Base-by-base conservation (phyloP, 2,113 vertebrate genomes). In the Lutjanus erythropterus region DNA sequence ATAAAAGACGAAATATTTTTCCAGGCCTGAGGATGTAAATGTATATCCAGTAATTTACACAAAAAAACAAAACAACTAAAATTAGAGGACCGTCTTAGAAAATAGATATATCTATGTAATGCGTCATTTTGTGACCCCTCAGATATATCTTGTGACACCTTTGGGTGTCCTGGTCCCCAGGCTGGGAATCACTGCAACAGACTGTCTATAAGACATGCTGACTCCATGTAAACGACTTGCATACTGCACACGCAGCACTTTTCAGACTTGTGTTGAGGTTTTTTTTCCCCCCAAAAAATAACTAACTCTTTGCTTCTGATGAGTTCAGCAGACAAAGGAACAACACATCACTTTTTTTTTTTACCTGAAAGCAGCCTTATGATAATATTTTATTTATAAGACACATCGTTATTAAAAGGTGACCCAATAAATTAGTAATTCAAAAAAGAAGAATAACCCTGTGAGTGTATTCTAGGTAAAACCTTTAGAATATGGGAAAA, bases 141-240 rank as follows among this genome's bases (percentile, higher is more conserved):
- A 33, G 35, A 52, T 35, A 53, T 25, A 3, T 70, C 1, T 35
- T 33, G 2, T 44, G 66, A 61, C 46, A 25, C 35, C 46, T 42
- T 59, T 61, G 75, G 74, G 33, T 42, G 44, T 18, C 42, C 8
- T 4, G 19, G 23, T 12, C 47, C 31, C 55, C 41, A 27, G 42
- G 4, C 69, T 33, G 52, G 25, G 19, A 59, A 49, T 66, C 53
- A 50, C 60, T 33, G 52, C 23, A 33, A 19, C 3, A 56, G 50
- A 60, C 41, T 35, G 35, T n/a, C 41, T 59, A 73, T 35, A 25
- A 69, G 69, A 81, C 37, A 46, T 39, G 62, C 78, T 81, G 78
- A 75, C 71, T 61, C 49, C 12, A 69, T 69, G 55, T 46, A 74
- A 60, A 53, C 21, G 16, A 65, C 52, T 59, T 5, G 18, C 21